Conservation (phyloP, 2,888 invertebrate genomes). For the Globia sparganii region DNA sequence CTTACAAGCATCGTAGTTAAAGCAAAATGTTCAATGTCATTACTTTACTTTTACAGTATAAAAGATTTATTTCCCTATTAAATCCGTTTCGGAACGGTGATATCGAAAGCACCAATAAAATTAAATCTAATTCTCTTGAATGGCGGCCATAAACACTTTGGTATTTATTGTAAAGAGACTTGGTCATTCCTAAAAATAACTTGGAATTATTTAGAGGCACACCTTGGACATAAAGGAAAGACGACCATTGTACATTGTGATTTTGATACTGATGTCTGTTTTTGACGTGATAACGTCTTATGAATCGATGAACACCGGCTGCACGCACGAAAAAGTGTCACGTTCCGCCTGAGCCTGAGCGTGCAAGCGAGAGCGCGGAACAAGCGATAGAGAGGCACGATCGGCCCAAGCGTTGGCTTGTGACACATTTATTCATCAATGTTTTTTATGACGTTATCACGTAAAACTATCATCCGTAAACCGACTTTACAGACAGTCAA, state of each 20-base stretch:
- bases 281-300: too few species aligned
- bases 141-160: conserved; percentile 32
- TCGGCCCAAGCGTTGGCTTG: too few species aligned
- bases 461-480: too few species aligned
- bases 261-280: not conserved
- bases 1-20: conserved; percentile 11
- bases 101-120: conserved; percentile 54
- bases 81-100: conserved; percentile 41
- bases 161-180: conserved; percentile 42
- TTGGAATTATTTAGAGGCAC: conserved; percentile 1
- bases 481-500: too few species aligned
- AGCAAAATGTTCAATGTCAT: conserved; percentile 28
- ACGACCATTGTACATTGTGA: not conserved
- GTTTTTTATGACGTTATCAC: too few species aligned
- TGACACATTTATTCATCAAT: too few species aligned
- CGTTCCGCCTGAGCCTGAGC: too few species aligned
- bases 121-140: conserved; percentile 51
- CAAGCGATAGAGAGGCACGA: too few species aligned
- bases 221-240: not conserved
- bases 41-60: conserved; percentile 31
- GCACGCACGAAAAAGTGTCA: too few species aligned
- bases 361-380: too few species aligned
- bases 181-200: conserved; percentile 36
- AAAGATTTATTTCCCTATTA: conserved; percentile 57
- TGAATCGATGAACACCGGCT: too few species aligned